Base-by-base conservation (phyloP, 2,797 vertebrate genomes). In the Pangasius djambal region DNA sequence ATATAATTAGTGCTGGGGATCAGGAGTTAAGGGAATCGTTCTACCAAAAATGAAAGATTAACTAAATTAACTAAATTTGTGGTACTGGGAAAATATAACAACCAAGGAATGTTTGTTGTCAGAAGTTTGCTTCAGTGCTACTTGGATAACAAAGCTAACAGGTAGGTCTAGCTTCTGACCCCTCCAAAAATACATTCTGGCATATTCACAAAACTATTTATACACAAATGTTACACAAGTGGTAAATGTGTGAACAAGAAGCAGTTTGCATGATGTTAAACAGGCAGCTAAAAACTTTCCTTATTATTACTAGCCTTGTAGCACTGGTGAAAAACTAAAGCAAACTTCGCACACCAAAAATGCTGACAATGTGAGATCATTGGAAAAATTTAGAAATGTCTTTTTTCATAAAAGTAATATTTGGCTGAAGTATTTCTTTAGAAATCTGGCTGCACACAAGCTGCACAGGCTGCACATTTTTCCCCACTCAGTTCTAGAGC, bases 401-500 rank as follows among this genome's bases (percentile, higher is more conserved):
- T 28, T 77, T 50, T 48, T 48, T 13, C 13, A 79, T 52, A 2
- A 55, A 55, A 31, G 13, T 20, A 20, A 37, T 72, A 55, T 44
- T 15, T 63, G 81, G 22, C 22, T 83, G 59, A 63, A n/a, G 2
- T 48, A 44, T 3, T 83, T 6, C 10, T 83, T 15, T 40, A 34
- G 31, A 65, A 83, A 84, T 31, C 25, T 50, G 6, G 6, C 5
- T 8, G 48, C n/a, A 57, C 67, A 57, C 15, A 57, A 57, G 55
- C 15, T 18, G 55, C 67, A 57, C 15, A 57, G 16, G 52, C 13
- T 16, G 52, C 52, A 55, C 52, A 55, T 59, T 22, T 22, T 7
- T 3, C 8, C 79, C 34, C 86, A 52, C 44, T 85, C 77, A 81
- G n/a, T 25, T 69, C 69, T 90, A n/a, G 18, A 72, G 72, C 52